Evolutionary conservation across 2,113 vertebrate genomes (phyloP).

Genomic region (Siniperca chuatsi): DNA sequence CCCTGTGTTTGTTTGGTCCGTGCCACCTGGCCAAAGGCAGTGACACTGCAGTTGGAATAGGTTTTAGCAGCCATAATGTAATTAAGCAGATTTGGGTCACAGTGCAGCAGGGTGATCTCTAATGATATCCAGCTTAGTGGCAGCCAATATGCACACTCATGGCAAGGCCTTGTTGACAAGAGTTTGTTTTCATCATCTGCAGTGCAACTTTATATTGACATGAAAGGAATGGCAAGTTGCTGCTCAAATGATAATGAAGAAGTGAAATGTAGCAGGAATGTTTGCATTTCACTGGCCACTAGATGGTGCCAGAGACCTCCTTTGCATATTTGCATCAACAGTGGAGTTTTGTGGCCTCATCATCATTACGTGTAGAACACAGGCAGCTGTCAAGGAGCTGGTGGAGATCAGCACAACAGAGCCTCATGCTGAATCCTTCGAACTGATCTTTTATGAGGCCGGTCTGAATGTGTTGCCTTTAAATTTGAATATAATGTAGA

Average conservation of each 20-base stretch:
- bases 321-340: constrained; percentile 10
- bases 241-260: not conserved
- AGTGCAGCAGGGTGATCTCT: constrained; percentile 65
- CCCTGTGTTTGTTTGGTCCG: constrained; percentile 17
- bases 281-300: constrained; percentile 50
- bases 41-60: constrained; percentile 49
- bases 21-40: constrained; percentile 29
- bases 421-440: not conserved
- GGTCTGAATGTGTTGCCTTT: not conserved
- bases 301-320: constrained; percentile 80
- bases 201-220: not conserved
- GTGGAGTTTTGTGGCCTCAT: constrained; percentile 3
- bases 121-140: constrained; percentile 47
- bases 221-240: not conserved
- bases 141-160: constrained; percentile 23
- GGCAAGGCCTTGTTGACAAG: not conserved
- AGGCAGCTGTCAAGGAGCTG: constrained; percentile 9
- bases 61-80: constrained; percentile 70
- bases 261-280: not conserved
- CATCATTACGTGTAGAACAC: not conserved
- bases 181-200: constrained; percentile 3
- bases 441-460: not conserved
- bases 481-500: not conserved
- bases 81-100: constrained; percentile 83
- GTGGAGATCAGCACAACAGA: not conserved